A percentile compares a stretch with the other conserved stretches of the same genome.
Evolutionary conservation across 2,888 invertebrate species (phyloP).

Genomic region (Ophion obscuratus): DNA sequence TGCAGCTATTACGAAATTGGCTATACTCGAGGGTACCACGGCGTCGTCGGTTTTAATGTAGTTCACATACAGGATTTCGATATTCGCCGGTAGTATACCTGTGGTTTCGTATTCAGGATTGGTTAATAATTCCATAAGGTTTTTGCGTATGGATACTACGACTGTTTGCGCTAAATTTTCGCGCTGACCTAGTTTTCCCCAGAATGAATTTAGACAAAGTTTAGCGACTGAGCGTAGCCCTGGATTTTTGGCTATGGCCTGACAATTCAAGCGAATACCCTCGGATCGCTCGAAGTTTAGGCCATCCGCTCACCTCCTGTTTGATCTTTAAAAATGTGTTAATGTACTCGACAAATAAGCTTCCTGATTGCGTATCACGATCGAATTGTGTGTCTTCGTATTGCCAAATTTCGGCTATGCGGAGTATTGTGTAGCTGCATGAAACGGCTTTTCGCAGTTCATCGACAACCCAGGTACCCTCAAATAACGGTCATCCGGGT

Average conservation of each 20-base stretch:
- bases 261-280: constrained; percentile 68
- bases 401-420: constrained; percentile 77
- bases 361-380: too few species aligned
- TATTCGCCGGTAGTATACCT: constrained; percentile 61
- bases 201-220: constrained; percentile 72
- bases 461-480: too few species aligned
- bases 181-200: background rate
- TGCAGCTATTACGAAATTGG: constrained; percentile 78
- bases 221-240: constrained; percentile 73
- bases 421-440: constrained; percentile 71
- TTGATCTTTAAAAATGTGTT: constrained; percentile 57
- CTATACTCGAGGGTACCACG: constrained; percentile 39
- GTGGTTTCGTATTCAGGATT: constrained; percentile 65
- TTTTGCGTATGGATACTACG: constrained; percentile 59
- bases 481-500: too few species aligned
- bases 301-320: constrained; percentile 70
- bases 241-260: constrained; percentile 69
- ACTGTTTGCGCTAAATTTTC: constrained; percentile 65
- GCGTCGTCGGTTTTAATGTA: constrained; percentile 38
- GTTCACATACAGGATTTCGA: constrained; percentile 67
- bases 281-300: constrained; percentile 58
- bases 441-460: constrained; percentile 73
- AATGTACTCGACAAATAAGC: constrained; percentile 30
- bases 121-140: constrained; percentile 60
- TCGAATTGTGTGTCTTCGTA: constrained; percentile 70